A percentile compares a stretch with the other conserved stretches of the same genome.
Evolutionary conservation across 2,888 invertebrate species (phyloP).

Genomic region (Drosophila flavopinicola): DNA sequence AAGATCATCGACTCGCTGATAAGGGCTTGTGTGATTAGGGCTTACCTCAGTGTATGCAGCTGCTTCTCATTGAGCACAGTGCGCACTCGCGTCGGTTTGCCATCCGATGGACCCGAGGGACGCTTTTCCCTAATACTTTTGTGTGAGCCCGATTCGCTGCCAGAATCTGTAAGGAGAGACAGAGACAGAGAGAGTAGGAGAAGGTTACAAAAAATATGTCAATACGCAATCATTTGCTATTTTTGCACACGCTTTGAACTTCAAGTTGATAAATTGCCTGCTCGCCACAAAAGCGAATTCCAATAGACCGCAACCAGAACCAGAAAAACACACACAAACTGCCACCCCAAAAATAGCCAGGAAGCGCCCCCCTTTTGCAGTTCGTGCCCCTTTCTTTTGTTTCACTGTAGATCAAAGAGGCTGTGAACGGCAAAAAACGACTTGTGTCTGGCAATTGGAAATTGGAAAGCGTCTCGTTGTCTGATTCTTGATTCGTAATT

Average conservation of each 20-base stretch:
- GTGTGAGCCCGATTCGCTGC: constrained; percentile 95
- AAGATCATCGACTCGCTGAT: neutral
- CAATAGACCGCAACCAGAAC: constrained; percentile 25
- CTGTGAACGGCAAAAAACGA: constrained; percentile 3
- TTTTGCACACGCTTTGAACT: constrained; percentile 64
- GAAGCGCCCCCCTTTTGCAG: neutral
- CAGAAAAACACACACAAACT: neutral
- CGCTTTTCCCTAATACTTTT: constrained; percentile 88
- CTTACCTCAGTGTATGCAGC: constrained; percentile 94
- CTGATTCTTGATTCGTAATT: constrained; percentile 71
- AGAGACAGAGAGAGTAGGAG: constrained; percentile 1
- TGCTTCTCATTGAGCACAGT: constrained; percentile 99
- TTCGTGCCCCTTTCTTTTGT: neutral
- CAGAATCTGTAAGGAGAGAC: constrained; percentile 89
- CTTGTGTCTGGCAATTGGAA: constrained; percentile 15
- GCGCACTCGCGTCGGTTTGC: constrained; percentile 98
- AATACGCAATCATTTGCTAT: constrained; percentile 50
- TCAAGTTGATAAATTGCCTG: constrained; percentile 47
- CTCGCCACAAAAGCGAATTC: constrained; percentile 39
- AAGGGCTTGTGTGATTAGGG: neutral
- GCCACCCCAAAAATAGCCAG: constrained; percentile 62
- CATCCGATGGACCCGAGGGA: constrained; percentile 87
- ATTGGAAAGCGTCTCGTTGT: neutral
- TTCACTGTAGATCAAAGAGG: constrained; percentile 55
- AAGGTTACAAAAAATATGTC: constrained; percentile 18